Evolutionary conservation across 2,888 invertebrate species (phyloP).

Genomic region (Drosophila imparisetae): DNA sequence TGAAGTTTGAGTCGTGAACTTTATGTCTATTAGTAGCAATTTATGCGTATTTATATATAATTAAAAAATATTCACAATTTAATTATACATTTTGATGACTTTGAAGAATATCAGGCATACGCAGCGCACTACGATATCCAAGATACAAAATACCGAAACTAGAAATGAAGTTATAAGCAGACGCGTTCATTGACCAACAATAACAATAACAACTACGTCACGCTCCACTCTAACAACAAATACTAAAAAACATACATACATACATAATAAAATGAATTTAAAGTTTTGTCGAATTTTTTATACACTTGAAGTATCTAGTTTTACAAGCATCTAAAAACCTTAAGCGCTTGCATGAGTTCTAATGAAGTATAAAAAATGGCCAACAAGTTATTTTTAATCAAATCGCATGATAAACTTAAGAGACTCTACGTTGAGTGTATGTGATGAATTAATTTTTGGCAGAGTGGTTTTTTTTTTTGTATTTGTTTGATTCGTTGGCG

Average conservation of each 20-base stretch:
- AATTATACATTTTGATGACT: conserved; percentile 54
- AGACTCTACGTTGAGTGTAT: conserved; percentile 1
- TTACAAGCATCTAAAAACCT: not conserved
- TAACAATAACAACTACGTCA: conserved; percentile 57
- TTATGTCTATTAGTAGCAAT: conserved; percentile 52
- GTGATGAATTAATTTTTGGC: conserved; percentile 33
- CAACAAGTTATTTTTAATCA: not conserved
- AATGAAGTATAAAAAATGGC: not conserved
- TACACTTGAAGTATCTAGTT: conserved; percentile 10
- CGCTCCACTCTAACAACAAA: conserved; percentile 41
- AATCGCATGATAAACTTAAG: not conserved
- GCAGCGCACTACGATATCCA: conserved; percentile 29
- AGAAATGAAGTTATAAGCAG: conserved; percentile 54
- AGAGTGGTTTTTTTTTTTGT: conserved; percentile 14
- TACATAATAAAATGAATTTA: conserved; percentile 19
- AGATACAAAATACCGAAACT: conserved; percentile 51
- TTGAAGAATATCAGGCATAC: conserved; percentile 39
- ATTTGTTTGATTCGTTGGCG: conserved; percentile 39
- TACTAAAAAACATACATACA: conserved; percentile 3
- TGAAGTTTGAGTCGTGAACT: conserved; percentile 8
- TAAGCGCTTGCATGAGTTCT: not conserved
- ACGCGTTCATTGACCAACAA: conserved; percentile 75
- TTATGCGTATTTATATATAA: conserved; percentile 48
- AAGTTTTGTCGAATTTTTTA: conserved; percentile 19
- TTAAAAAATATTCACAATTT: conserved; percentile 52